Evolutionary conservation across 2,113 vertebrate genomes (phyloP), one percentile per base, ranked within the genome.

Genomic region (Barbus barbus): DNA sequence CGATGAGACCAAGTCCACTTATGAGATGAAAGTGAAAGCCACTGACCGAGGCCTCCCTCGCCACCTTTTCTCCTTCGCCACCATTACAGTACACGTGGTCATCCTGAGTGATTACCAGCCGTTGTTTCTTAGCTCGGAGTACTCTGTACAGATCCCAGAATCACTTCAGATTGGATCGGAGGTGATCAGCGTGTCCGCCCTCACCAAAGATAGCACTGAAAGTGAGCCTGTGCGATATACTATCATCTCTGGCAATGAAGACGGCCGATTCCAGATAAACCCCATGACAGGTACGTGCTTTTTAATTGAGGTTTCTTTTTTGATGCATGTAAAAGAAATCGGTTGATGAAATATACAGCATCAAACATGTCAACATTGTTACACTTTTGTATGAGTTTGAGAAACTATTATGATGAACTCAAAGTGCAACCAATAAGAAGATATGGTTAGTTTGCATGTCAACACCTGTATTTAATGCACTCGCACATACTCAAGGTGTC

Each of bases 21-120:
- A 98, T 78, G 95, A 97, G 91, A 91, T 99, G 86, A 96, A 95
- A 0, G 96, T 98, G 11, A 96, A 96, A 20, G 98, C 97, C 80
- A 95, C 95, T 0, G 98, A 99, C 85, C 93, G 95, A 13, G 98
- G 97, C 24, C 92, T 92, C 31, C 97, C 96, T 0, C 89, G 89
- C 1, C 94, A 97, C 0, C 95, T 97, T 18, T 96, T 94, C 44
- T 94, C 97, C 0, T 78, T 96, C 0, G 93, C 95, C 90, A 96
- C 94, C 0, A 94, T 99, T 85, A 95, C 96, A 0, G 94, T 99
- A 73, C 94, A 96, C 0, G 93, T 99, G 26, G 96, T 98, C 74
- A 96, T 96, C 84, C 93, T 99, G 12, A 95, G 95, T 1, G 95
- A 98, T 67, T 98, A 98, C 81, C 93, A 97, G 90, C 97, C 97